Evolutionary conservation across 2,113 vertebrate species (phyloP), one percentile per base, ranked within the genome.

Genomic region (Caranx ignobilis): DNA sequence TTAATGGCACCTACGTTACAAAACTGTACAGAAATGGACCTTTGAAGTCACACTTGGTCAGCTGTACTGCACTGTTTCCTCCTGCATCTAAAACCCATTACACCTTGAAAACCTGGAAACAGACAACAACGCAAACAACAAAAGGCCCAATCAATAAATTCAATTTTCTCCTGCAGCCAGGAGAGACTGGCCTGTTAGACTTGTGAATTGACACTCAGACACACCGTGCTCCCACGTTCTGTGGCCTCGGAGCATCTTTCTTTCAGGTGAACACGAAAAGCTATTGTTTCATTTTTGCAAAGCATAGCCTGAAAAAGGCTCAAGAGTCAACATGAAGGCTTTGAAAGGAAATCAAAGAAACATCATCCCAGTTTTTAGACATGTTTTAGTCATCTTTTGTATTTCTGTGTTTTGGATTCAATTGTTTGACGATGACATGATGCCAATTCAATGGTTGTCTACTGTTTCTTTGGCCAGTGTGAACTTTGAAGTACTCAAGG

Each of bases 101-200:
- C 54, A 50, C 54, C 52, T 21, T 12, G 6, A 76, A 74, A 80
- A 83, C 5, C 9, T 75, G 71, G 55, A 78, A 72, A 69, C 41
- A 82, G 70, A 76, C 83, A 74, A 47, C 55, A 63, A 63, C 77
- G 41, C 13, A 55, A 67, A 84, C 65, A 74, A 84, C 59, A 85
- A 89, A 82, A 35, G 60, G 87, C 47, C 55, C 64, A 71, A 92
- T 94, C 89, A 85, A 92, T 93, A 77, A 80, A 91, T 85, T 76
- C 87, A 72, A 90, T 94, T 90, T 92, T 19, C 73, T 81, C 13
- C 56, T 77, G 77, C 70, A 68, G 67, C 73, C 79, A 79, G 75
- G 77, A 70, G 76, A 73, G 61, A 78, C 71, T 45, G 62, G 65
- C 41, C 61, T 13, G 54, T 78, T 79, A 13, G 50, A 74, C 59